phyloP scores from a whole-genome alignment of 2,113 vertebrate species.

The Raja brachyura region DNA sequence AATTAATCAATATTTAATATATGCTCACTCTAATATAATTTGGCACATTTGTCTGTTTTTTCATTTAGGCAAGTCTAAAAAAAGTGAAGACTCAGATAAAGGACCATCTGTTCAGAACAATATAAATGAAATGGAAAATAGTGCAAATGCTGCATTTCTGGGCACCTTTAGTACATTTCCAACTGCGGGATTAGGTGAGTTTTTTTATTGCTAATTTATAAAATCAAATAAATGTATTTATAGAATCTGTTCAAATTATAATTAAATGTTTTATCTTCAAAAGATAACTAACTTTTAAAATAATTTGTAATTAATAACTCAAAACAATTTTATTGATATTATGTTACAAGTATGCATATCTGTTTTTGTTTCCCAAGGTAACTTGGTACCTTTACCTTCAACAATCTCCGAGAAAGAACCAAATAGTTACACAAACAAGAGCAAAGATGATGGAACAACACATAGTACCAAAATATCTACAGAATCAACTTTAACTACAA shows the following conservation, averaged over 20 bases:
- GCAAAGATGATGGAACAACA: conserved; percentile 3
- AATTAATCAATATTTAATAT: neutral
- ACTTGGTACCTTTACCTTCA: neutral
- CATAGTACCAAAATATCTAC: neutral
- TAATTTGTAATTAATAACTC: too few relatives aligned
- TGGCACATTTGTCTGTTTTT: conserved; percentile 22
- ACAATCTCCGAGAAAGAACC: neutral
- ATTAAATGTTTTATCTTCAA: neutral
- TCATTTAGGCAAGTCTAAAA: conserved; percentile 72
- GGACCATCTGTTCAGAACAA: conserved; percentile 55
- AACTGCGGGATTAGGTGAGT: conserved; percentile 27
- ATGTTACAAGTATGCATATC: neutral
- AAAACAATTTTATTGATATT: neutral
- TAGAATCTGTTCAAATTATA: neutral
- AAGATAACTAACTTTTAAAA: neutral
- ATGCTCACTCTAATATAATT: neutral
- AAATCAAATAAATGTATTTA: neutral
- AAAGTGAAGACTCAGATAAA: conserved; percentile 59
- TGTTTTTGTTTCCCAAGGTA: neutral
- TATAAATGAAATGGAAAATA: conserved; percentile 44
- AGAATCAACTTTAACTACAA: conserved; percentile 1
- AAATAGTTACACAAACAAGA: neutral
- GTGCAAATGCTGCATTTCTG: neutral
- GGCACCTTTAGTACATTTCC: neutral
- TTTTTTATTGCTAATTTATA: neutral